These are phyloP conservation scores for Drosophila tropicalis DNA, from an alignment of 1,140 invertebrate genomes.

Conservation along the genomic window DNA sequence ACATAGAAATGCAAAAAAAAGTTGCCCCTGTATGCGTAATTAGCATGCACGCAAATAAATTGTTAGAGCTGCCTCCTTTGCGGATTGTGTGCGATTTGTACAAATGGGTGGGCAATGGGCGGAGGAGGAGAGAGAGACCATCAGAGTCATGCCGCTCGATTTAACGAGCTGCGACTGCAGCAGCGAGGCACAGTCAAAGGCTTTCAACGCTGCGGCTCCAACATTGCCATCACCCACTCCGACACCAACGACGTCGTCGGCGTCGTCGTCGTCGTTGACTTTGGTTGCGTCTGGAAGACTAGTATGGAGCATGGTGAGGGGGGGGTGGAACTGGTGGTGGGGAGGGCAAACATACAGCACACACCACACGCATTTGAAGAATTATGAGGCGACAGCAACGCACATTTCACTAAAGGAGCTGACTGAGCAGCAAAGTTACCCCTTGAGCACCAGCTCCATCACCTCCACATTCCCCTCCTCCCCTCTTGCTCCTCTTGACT, in stretches of 20 bases:
- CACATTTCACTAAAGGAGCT: slow-evolving; percentile 71
- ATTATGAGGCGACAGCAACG: slow-evolving; percentile 75
- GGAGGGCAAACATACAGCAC: slow-evolving; percentile 36
- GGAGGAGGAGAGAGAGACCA: neutral
- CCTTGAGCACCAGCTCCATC: slow-evolving; percentile 2
- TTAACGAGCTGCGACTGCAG: slow-evolving; percentile 72
- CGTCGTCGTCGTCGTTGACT: slow-evolving; percentile 2
- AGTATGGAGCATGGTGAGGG: neutral
- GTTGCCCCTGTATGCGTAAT: slow-evolving; percentile 62
- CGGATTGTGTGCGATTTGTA: slow-evolving; percentile 25
- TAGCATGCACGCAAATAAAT: slow-evolving; percentile 70
- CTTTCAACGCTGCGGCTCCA: slow-evolving; percentile 50
- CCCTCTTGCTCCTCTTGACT: neutral
- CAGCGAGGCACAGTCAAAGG: slow-evolving; percentile 45
- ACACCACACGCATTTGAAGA: slow-evolving; percentile 73
- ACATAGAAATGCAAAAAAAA: slow-evolving; percentile 10
- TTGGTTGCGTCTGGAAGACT: neutral
- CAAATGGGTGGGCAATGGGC: neutral
- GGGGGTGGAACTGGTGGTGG: neutral
- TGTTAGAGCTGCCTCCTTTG: slow-evolving; percentile 50
- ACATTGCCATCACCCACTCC: slow-evolving; percentile 13
- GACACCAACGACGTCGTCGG: neutral
- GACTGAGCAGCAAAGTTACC: slow-evolving; percentile 44
- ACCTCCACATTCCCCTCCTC: neutral
- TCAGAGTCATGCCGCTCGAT: slow-evolving; percentile 54